These are phyloP conservation scores for Thalpophila matura DNA, from an alignment of 2,888 invertebrate genomes.

Conservation along the genomic window DNA sequence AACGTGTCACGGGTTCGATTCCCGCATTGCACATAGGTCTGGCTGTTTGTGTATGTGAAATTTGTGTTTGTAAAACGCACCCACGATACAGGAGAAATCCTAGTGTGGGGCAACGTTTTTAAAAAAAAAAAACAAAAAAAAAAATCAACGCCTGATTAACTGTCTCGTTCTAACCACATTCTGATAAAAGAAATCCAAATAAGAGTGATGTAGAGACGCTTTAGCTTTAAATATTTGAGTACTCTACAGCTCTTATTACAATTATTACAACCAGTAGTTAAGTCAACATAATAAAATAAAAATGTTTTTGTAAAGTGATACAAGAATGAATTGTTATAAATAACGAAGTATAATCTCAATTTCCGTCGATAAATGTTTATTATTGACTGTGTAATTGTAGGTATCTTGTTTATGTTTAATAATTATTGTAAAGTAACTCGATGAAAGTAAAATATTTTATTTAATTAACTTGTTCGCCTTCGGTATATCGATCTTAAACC, in stretches of 20 bases:
- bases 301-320: constrained; percentile 55
- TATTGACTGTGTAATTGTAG: constrained; percentile 67
- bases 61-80: too few species aligned
- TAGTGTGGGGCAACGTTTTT: too few species aligned
- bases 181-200: neutral
- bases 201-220: neutral
- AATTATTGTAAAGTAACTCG: constrained; percentile 9
- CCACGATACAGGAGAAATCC: too few species aligned
- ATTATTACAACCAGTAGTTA: neutral
- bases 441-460: constrained; percentile 22
- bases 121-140: neutral
- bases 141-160: neutral
- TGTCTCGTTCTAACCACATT: neutral
- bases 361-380: constrained; percentile 62
- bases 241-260: neutral
- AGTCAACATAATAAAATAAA: constrained; percentile 4
- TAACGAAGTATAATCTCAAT: constrained; percentile 50
- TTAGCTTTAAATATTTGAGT: neutral
- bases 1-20: too few species aligned
- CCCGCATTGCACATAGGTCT: too few species aligned
- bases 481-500: constrained; percentile 7
- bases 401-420: constrained; percentile 52
- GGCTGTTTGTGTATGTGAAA: too few species aligned
- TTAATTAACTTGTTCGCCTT: constrained; percentile 14
- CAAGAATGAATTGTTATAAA: constrained; percentile 54